Evolutionary conservation across 1,140 invertebrate species (phyloP).

Genomic region (Drosophila arawakana): DNA sequence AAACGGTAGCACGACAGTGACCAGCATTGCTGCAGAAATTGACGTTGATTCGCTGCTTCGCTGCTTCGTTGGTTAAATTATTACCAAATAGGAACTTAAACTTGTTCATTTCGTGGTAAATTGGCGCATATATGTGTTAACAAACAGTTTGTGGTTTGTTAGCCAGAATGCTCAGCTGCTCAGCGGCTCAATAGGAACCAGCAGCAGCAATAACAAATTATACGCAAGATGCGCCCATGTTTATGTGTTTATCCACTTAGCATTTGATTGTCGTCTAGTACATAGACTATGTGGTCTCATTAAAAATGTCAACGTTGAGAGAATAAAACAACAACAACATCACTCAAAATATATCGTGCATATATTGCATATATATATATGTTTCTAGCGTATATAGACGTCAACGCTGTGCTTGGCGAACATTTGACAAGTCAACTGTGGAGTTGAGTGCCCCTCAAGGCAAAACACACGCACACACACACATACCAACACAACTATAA

Average conservation of each 20-base stretch:
- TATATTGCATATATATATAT: too few species aligned
- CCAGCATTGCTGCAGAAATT: slow-evolving; percentile 8
- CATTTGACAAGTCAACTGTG: slow-evolving; percentile 79
- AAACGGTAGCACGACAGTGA: slow-evolving; percentile 16
- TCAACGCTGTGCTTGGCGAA: slow-evolving; percentile 41
- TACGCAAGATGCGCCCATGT: slow-evolving; percentile 57
- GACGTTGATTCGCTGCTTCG: slow-evolving; percentile 10
- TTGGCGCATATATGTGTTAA: slow-evolving; percentile 30
- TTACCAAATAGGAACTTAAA: slow-evolving; percentile 63
- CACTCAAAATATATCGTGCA: background rate
- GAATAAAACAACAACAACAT: slow-evolving; percentile 8
- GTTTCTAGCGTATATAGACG: slow-evolving; percentile 16
- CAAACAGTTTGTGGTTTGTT: slow-evolving; percentile 35
- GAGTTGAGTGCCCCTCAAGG: slow-evolving; percentile 64
- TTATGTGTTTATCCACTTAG: slow-evolving; percentile 46
- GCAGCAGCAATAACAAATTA: slow-evolving; percentile 54
- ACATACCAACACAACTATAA: too few species aligned
- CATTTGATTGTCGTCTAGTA: slow-evolving; percentile 50
- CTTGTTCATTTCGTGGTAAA: slow-evolving; percentile 56
- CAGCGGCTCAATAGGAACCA: background rate
- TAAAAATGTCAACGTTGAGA: slow-evolving; percentile 60
- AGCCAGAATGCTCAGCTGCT: slow-evolving; percentile 23
- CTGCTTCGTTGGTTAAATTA: background rate
- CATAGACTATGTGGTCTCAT: slow-evolving; percentile 35
- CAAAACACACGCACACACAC: slow-evolving; percentile 37